Evolutionary conservation across 2,888 invertebrate species (phyloP).

Genomic region (Megastigmus dorsalis): DNA sequence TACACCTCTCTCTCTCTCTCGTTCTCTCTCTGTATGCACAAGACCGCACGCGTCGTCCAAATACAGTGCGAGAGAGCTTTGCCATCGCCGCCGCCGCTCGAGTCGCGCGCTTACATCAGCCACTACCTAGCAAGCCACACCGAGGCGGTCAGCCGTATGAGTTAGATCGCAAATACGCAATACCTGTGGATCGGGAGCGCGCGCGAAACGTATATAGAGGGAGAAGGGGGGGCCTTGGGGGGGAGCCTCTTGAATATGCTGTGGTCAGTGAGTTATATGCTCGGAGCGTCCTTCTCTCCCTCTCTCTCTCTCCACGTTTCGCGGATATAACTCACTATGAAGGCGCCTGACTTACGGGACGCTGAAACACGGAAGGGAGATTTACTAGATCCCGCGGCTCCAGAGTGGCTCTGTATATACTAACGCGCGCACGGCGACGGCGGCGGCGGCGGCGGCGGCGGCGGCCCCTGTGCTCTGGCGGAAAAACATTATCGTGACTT

Average conservation of each 20-base stretch:
- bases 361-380: constrained; percentile 20
- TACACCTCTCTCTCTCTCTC: too few species aligned
- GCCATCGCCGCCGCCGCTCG: not conserved
- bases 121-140: not conserved
- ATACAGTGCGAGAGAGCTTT: constrained; percentile 10
- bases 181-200: constrained; percentile 23
- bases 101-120: not conserved
- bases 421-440: not conserved
- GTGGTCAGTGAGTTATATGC: constrained; percentile 17
- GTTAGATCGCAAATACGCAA: constrained; percentile 30
- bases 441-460: too few species aligned
- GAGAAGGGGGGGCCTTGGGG: not conserved
- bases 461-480: too few species aligned
- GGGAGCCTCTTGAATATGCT: constrained; percentile 10
- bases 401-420: not conserved
- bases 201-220: too few species aligned
- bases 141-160: not conserved
- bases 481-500: constrained; percentile 29
- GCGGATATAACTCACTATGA: constrained; percentile 19
- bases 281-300: not conserved
- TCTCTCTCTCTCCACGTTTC: not conserved
- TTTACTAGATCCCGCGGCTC: constrained; percentile 15
- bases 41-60: not conserved
- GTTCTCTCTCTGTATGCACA: too few species aligned
- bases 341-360: constrained; percentile 33